Evolutionary conservation across 2,113 vertebrate species (phyloP).

Genomic region (Megaceryle torquata): DNA sequence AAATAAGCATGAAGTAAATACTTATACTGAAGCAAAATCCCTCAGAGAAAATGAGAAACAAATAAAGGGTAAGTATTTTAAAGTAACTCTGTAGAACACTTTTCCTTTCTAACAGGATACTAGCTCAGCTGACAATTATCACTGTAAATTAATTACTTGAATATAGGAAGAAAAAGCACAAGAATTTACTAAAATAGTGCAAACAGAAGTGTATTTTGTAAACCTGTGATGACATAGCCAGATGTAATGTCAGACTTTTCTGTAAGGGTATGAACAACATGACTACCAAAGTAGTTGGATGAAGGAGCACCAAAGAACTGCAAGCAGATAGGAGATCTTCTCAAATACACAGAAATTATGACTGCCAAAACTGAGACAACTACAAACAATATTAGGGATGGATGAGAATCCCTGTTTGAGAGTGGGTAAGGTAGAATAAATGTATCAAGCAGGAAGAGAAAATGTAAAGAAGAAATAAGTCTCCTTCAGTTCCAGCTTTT

Average conservation of each 20-base stretch:
- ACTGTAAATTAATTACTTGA: neutral
- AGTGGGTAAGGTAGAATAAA: neutral
- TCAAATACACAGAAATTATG: neutral
- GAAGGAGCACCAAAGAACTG: neutral
- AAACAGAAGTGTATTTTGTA: neutral
- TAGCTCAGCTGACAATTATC: neutral
- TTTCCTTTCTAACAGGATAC: neutral
- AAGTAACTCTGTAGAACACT: neutral
- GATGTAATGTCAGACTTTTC: neutral
- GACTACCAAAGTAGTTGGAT: neutral
- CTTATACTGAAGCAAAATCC: neutral
- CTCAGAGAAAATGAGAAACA: neutral
- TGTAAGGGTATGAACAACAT: neutral
- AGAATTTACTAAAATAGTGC: neutral
- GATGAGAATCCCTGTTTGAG: neutral
- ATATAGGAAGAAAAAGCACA: neutral
- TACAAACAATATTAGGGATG: neutral
- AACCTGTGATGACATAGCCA: neutral
- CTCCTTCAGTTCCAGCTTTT: neutral
- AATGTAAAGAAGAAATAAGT: neutral
- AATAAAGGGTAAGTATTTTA: neutral
- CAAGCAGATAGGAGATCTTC: neutral
- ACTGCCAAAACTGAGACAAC: neutral
- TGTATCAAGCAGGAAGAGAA: neutral
- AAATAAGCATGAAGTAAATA: neutral